phyloP scores from a whole-genome alignment of 2,888 invertebrate species.

The Cheilosia soror region DNA sequence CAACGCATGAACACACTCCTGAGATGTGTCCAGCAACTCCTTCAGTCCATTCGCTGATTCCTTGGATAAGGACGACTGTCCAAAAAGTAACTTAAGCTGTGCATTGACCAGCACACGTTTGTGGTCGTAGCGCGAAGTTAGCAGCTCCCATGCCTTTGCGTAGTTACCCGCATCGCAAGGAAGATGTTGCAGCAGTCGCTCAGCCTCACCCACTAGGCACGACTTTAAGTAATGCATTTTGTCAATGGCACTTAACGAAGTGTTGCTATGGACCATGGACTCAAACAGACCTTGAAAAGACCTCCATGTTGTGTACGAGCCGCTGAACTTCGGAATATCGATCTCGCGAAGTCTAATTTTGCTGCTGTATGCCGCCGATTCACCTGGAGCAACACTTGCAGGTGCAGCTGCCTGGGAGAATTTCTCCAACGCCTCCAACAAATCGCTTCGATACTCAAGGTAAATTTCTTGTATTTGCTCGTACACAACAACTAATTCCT shows the following conservation, averaged over 20 bases:
- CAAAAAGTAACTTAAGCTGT: not conserved
- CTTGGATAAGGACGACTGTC: not conserved
- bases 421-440: not conserved
- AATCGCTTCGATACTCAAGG: not conserved
- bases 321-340: slow-evolving; percentile 3
- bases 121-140: slow-evolving; percentile 2
- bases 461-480: not conserved
- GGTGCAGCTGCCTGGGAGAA: not conserved
- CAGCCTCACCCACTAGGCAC: not conserved
- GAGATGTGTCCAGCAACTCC: no score
- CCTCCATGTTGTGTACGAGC: slow-evolving; percentile 12
- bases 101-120: slow-evolving; percentile 7
- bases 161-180: not conserved
- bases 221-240: not conserved
- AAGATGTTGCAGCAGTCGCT: not conserved
- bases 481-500: not conserved
- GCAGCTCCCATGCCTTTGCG: not conserved
- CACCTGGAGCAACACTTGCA: not conserved
- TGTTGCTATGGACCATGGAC: not conserved
- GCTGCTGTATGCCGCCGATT: not conserved
- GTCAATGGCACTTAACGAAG: not conserved
- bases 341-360: slow-evolving; percentile 6
- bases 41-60: no score
- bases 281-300: not conserved
- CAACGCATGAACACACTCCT: no score